phyloP scores from a whole-genome alignment of 92 coral and sea anemone genomes.

The Paragorgia papillata region DNA sequence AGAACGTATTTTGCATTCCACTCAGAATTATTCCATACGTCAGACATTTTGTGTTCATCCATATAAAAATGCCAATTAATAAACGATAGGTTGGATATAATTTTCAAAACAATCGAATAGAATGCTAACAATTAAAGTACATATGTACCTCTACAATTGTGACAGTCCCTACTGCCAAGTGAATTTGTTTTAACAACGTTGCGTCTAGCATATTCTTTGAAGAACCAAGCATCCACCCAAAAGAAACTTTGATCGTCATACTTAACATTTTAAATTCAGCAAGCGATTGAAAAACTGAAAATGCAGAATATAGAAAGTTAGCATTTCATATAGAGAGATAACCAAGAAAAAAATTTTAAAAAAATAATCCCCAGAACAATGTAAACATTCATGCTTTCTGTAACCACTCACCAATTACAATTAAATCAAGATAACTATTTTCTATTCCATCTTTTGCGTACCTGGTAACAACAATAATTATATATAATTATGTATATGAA shows the following conservation, averaged over 20 bases:
- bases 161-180: constrained; percentile 61
- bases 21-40: no score
- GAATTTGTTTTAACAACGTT: constrained; percentile 63
- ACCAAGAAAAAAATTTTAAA: not conserved
- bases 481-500: not conserved
- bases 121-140: no score
- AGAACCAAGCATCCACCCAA: constrained; percentile 89
- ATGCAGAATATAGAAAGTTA: not conserved
- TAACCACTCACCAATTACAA: constrained; percentile 66
- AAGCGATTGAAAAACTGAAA: constrained; percentile 65
- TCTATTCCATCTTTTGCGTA: constrained; percentile 84
- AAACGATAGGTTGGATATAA: no score
- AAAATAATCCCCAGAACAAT: not conserved
- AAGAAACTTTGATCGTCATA: constrained; percentile 82
- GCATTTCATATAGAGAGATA: not conserved
- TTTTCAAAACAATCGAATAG: no score
- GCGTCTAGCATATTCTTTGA: constrained; percentile 74
- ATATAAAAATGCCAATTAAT: no score
- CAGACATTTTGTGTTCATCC: no score
- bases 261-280: constrained; percentile 88
- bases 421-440: constrained; percentile 49
- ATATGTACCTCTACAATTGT: constrained; percentile 69
- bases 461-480: constrained; percentile 40
- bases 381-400: not conserved
- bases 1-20: no score